Base-by-base conservation (phyloP, 2,113 vertebrate species). In the Vulpes lagopus region DNA sequence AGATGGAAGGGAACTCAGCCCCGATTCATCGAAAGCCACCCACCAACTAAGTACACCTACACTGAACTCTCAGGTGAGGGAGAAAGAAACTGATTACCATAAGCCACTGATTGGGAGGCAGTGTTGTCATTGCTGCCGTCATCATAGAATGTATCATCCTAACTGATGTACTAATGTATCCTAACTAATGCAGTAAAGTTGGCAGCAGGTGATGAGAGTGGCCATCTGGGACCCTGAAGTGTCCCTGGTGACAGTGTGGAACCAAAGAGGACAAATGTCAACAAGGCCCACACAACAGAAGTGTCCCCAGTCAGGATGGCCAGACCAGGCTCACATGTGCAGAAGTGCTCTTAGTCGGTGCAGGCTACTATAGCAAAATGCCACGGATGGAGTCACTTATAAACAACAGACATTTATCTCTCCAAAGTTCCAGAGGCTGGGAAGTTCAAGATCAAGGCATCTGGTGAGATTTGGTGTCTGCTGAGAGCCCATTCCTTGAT, bases 371-470 rank as follows among this genome's bases (percentile, higher is more conserved):
- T 30, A 62, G 71, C 11, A 55, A 90, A n/a, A 84, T 16, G 16
- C 16, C 25, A 43, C 38, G 49, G 15, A 55, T 25, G 8, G 14
- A 73, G 22, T 65, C 5, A 0, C 55, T 87, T 43, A 57, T 30
- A 82, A 82, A 35, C 43, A 35, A 88, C 17, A 92, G 8, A 55
- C 38, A 49, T 57, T 30, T 88, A 74, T 62, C 79, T 80, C 91
- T 55, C n/a, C n/a, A 71, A 1, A 27, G 11, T 17, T 85, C 43
- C 55, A 35, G 76, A 57, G 17, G 35, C 17, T 59, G 8, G 49
- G 35, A n/a, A 7, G 27, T 64, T 73, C 62, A 80, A 53, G 71
- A 76, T 55, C 69, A 84, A 93, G 32, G 23, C 20, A 8, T 19
- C 43, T 43, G 43, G 43, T 27, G 27, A 89, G 51, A 76, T 43